Conservation (phyloP, 1,140 invertebrate genomes). For the Heliconius hewitsoni region DNA sequence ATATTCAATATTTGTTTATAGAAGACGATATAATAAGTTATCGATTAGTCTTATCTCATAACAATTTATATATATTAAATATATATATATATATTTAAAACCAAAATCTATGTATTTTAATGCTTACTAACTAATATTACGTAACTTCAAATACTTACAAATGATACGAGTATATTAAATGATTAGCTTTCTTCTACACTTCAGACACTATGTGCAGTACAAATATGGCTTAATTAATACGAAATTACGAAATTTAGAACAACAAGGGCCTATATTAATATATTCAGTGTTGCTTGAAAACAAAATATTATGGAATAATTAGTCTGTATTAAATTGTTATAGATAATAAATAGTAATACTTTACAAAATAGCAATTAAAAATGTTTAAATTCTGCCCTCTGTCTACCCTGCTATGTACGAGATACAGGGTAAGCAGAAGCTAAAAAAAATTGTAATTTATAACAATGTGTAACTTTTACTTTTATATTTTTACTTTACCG, state of each 20-base stretch:
- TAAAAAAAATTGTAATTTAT: neutral
- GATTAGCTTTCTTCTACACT: neutral
- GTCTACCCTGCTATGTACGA: neutral
- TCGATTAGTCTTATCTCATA: neutral
- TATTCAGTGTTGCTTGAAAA: conserved; percentile 1
- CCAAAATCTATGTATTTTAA: neutral
- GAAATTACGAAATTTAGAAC: neutral
- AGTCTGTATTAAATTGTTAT: neutral
- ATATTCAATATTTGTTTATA: neutral
- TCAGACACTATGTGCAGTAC: neutral
- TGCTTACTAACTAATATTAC: neutral
- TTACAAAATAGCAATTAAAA: neutral
- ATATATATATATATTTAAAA: neutral
- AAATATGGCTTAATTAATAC: neutral
- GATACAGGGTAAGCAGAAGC: too few relatives aligned
- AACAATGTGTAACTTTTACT: neutral
- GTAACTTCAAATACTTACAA: neutral
- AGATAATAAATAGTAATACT: neutral
- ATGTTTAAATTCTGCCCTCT: neutral
- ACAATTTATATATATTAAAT: neutral
- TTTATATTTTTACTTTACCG: neutral
- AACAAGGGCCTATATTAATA: neutral
- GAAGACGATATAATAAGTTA: neutral
- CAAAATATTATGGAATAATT: neutral
- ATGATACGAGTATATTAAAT: neutral